Base-by-base conservation (phyloP, 2,113 vertebrate genomes). In the Chaetorhynchus papuensis region DNA sequence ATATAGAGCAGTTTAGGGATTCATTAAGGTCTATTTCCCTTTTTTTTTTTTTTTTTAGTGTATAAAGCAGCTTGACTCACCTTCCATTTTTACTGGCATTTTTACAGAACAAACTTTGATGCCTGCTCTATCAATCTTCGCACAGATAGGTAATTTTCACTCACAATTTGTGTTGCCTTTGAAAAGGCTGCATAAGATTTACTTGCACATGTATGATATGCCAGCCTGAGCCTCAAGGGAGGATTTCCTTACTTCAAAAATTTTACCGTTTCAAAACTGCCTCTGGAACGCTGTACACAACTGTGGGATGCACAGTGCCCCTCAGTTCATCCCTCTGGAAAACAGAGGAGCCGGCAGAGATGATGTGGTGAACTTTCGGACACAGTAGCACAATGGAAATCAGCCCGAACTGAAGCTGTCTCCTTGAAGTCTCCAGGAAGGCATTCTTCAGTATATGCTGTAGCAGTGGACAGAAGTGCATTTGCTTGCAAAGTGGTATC, bases 231-330 rank as follows among this genome's bases (percentile, higher is more conserved):
- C 27, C 59, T 72, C 23, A 33, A 30, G n/a, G 33, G 31, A 65
- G 41, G 23, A 80, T 41, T 45, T 68, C 18, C 47, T 91, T 81
- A 31, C 39, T 44, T 65, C 11, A 77, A 45, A 65, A 83, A 54
- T 22, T 1, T 9, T 57, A 39, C 13, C 20, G 6, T 83, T 94
- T 89, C 0, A 64, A 71, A 57, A 78, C 22, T 75, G 11, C 15
- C 41, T 20, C 23, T 3, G 69, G n/a, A 68, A 68, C 6, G 64
- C 11, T n/a, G 49, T 5, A 52, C 5, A 50, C 17, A 71, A 37
- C 18, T 0, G 0, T 13, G 45, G 35, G 72, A 81, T 68, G 65
- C 20, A 68, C 24, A 50, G 7, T 26, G 28, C 4, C 23, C 54
- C 28, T 54, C 41, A 53, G 37, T 37, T 45, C 30, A 69, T 18